A percentile compares a stretch with the other conserved stretches of the same genome.
Evolutionary conservation across 1,140 invertebrate species (phyloP).

Genomic region (Drosophila subobscura): DNA sequence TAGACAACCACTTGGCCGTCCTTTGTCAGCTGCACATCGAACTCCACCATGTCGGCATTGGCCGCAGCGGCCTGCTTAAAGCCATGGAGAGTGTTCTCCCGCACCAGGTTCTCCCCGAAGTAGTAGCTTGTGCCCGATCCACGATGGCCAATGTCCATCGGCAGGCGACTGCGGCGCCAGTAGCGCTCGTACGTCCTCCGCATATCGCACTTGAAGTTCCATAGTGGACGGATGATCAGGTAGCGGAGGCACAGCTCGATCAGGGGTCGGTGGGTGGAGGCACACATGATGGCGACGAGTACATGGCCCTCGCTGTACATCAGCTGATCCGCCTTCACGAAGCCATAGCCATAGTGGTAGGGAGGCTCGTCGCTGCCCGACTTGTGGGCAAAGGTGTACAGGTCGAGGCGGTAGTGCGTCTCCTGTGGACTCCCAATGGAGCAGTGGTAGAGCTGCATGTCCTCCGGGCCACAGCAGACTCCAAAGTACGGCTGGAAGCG

Average conservation of each 20-base stretch:
- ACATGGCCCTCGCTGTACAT: constrained; percentile 42
- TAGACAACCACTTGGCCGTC: constrained; percentile 66
- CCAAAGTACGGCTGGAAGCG: constrained; percentile 51
- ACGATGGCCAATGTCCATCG: constrained; percentile 57
- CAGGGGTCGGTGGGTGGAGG: constrained; percentile 64
- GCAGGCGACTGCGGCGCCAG: constrained; percentile 25
- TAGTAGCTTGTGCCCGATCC: constrained; percentile 55
- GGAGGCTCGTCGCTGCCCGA: constrained; percentile 46
- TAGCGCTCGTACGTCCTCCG: constrained; percentile 31
- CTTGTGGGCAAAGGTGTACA: constrained; percentile 57
- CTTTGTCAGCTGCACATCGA: constrained; percentile 69
- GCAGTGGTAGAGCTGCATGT: constrained; percentile 60
- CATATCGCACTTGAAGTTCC: constrained; percentile 22
- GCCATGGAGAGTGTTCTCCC: constrained; percentile 64
- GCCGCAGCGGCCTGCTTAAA: constrained; percentile 30
- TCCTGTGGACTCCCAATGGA: constrained; percentile 22
- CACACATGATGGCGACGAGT: constrained; percentile 50
- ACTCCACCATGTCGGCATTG: constrained; percentile 67
- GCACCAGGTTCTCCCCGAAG: constrained; percentile 5
- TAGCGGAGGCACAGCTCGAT: constrained; percentile 54
- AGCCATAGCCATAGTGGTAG: constrained; percentile 66
- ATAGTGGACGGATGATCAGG: constrained; percentile 45
- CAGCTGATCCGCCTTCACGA: constrained; percentile 38
- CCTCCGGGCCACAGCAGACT: constrained; percentile 43
- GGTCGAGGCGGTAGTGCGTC: constrained; percentile 53